These are phyloP conservation scores for Rhagium mordax DNA, from an alignment of 2,888 invertebrate species.

Conservation along the genomic window DNA sequence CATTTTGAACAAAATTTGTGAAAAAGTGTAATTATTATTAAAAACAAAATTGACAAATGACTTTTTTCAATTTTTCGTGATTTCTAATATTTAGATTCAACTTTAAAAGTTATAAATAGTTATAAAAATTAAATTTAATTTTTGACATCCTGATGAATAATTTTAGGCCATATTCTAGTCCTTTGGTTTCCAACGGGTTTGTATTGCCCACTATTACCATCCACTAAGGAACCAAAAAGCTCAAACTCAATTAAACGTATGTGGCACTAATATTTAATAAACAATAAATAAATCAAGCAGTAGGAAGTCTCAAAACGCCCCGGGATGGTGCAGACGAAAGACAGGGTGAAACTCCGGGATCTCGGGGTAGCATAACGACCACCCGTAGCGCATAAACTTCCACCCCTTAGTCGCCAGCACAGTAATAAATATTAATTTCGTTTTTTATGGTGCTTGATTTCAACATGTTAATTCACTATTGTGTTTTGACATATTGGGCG, in stretches of 20 bases:
- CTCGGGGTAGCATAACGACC: constrained; percentile 50
- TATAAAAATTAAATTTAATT: too few relatives aligned
- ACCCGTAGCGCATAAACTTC: constrained; percentile 45
- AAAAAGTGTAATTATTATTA: too few relatives aligned
- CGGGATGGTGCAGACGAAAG: constrained; percentile 46
- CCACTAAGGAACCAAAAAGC: too few relatives aligned
- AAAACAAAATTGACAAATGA: too few relatives aligned
- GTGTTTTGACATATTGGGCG: constrained; percentile 60
- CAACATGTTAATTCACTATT: constrained; percentile 64
- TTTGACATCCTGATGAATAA: too few relatives aligned
- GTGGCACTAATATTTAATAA: constrained; percentile 43
- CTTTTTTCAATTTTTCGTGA: too few relatives aligned
- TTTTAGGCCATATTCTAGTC: too few relatives aligned
- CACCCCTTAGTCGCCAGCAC: constrained; percentile 55
- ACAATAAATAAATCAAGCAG: constrained; percentile 60
- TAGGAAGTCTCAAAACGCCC: constrained; percentile 56
- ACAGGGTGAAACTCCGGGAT: constrained; percentile 40
- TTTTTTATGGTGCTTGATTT: constrained; percentile 62
- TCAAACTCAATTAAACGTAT: constrained; percentile 4
- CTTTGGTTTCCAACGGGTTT: too few relatives aligned
- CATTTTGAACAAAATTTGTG: too few relatives aligned
- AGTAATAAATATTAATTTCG: constrained; percentile 65
- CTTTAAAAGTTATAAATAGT: too few relatives aligned
- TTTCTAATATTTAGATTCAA: too few relatives aligned
- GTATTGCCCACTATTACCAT: too few relatives aligned